Conservation (phyloP, 1,140 invertebrate genomes). For the Streblospio benedicti region DNA sequence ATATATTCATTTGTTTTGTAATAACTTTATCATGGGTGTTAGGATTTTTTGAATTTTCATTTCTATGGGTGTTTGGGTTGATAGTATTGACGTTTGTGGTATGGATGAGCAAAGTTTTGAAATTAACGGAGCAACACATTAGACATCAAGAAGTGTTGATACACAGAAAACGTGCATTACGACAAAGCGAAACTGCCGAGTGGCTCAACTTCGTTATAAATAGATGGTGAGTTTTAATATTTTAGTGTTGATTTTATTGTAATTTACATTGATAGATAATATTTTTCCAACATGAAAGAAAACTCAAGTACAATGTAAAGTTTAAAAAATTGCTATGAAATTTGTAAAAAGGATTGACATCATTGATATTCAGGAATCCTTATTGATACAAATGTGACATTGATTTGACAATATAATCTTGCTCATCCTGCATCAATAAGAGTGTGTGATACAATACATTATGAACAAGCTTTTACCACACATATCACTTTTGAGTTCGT, state of each 20-base stretch:
- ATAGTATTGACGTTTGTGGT: slow-evolving; percentile 36
- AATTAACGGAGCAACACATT: slow-evolving; percentile 35
- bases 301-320: not conserved
- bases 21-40: slow-evolving; percentile 6
- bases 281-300: not conserved
- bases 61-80: slow-evolving; percentile 18
- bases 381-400: too few relatives aligned
- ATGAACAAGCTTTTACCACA: too few relatives aligned
- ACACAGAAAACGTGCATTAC: slow-evolving; percentile 47
- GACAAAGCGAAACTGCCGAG: slow-evolving; percentile 51
- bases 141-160: slow-evolving; percentile 44
- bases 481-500: too few relatives aligned
- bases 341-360: not conserved
- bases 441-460: too few relatives aligned
- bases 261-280: not conserved
- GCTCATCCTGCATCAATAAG: too few relatives aligned
- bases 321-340: not conserved
- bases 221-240: slow-evolving; percentile 45
- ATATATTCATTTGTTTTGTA: slow-evolving; percentile 7
- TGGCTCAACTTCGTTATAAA: slow-evolving; percentile 54
- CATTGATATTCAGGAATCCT: not conserved
- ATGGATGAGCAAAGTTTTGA: slow-evolving; percentile 33
- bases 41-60: slow-evolving; percentile 10
- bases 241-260: too few relatives aligned
- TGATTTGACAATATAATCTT: too few relatives aligned